A percentile compares a stretch with the other conserved stretches of the same genome.
Conservation (phyloP, 2,888 invertebrate species). For the Trichogramma evanescens region DNA sequence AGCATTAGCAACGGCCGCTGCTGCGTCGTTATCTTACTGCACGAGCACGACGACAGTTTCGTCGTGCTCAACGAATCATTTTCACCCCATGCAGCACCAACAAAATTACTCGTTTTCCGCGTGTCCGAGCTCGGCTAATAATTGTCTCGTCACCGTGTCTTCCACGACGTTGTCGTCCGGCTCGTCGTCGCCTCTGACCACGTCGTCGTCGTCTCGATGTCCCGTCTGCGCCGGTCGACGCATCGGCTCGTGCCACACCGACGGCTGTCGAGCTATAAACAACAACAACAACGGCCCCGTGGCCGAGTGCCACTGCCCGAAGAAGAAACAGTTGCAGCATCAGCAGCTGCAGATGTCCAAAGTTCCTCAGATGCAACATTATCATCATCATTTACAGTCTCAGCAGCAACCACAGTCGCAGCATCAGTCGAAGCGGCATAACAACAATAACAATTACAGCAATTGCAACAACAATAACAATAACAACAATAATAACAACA, state of each 20-base stretch:
- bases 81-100: background rate
- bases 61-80: too few relatives aligned
- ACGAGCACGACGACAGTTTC: too few relatives aligned
- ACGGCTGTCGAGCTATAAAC: slow-evolving; percentile 63
- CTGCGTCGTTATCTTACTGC: background rate
- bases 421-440: background rate
- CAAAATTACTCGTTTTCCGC: too few relatives aligned
- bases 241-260: slow-evolving; percentile 64
- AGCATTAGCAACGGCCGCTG: background rate
- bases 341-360: slow-evolving; percentile 12
- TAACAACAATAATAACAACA: background rate
- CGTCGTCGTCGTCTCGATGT: slow-evolving; percentile 49
- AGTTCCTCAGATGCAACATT: slow-evolving; percentile 17
- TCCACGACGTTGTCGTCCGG: background rate
- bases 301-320: slow-evolving; percentile 48
- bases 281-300: slow-evolving; percentile 58
- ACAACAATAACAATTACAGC: background rate
- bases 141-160: too few relatives aligned
- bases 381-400: slow-evolving; percentile 29
- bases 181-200: background rate
- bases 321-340: slow-evolving; percentile 27
- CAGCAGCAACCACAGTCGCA: too few relatives aligned
- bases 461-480: background rate
- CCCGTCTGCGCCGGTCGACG: slow-evolving; percentile 63
- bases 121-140: too few relatives aligned